phyloP scores from a whole-genome alignment of 2,113 vertebrate genomes.

The Charina bottae region DNA sequence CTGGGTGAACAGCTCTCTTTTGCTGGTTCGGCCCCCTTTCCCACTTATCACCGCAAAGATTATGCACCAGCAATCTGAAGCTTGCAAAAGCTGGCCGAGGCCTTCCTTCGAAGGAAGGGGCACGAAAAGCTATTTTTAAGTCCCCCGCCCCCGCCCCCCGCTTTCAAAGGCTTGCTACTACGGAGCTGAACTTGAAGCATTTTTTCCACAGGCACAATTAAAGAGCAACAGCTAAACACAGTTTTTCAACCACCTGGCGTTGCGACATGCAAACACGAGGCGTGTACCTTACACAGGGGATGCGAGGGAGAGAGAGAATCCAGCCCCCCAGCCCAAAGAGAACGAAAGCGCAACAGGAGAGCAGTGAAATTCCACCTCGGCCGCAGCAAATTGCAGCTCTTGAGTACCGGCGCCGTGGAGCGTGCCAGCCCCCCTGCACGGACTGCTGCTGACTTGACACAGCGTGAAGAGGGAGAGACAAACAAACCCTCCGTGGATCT shows the following conservation, averaged over 20 bases:
- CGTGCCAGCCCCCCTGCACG: background rate
- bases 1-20: background rate
- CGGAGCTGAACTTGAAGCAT: background rate
- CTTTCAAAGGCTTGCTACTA: background rate
- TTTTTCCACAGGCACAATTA: slow-evolving; percentile 7
- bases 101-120: background rate
- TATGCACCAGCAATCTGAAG: background rate
- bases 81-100: too few relatives aligned
- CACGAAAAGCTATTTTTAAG: background rate
- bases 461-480: too few relatives aligned
- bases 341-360: background rate
- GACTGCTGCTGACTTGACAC: background rate
- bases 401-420: too few relatives aligned
- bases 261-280: background rate
- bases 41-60: background rate
- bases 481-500: too few relatives aligned
- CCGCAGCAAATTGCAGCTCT: too few relatives aligned
- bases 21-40: background rate
- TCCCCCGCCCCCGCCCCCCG: background rate
- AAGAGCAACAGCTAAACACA: slow-evolving; percentile 12
- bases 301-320: background rate
- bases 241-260: slow-evolving; percentile 6
- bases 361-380: too few relatives aligned
- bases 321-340: background rate
- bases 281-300: background rate